Evolutionary conservation across 1,140 invertebrate species (phyloP), one percentile per base, ranked within the genome.

Genomic region (Listronotus bonariensis): DNA sequence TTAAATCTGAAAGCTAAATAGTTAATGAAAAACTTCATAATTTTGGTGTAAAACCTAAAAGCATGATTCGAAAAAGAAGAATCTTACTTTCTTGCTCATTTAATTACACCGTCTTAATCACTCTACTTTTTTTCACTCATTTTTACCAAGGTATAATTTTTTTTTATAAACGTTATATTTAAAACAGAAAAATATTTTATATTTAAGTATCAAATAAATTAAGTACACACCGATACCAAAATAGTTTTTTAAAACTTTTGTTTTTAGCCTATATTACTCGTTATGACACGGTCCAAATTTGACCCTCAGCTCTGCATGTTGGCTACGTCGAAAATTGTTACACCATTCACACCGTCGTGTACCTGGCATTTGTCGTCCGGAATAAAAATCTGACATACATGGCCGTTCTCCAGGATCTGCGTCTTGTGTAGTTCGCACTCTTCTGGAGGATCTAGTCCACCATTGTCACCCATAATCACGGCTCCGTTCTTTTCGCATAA

Each of bases 401-500:
- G 65, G 10, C 71, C 71, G 58, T 73, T 73, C 40, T 69, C 69
- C 34, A 69, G 14, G 11, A 69, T 59, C n/a, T 38, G 57, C 11
- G 42, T 65, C 43, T 70, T 72, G 52, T 66, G 60, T 6, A 68
- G 54, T 43, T 70, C 68, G 62, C 68, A 65, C 43, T 67, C 67
- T 46, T 71, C 67, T 12, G 52, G 54, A 32, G 54, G 67, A 15
- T 70, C 68, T 31, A 53, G 38, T n/a, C 42, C 61, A 9, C 32
- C 32, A 1, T 52, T 64, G 26, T 68, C 63, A 55, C 58, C 62
- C 59, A 68, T 65, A 12, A 68, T 31, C 12, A 59, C 52, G 41
- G 49, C 69, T 6, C 65, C 71, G 56, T 74, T 74, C 18, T 76
- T 72, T 58, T 72, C 72, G 69, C 74, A 76, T 18, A 75, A 64